Percentiles rank a stretch among this genome's conserved stretches.
Evolutionary conservation across 2,888 invertebrate species (phyloP).

Genomic region (Machimus atricapillus): DNA sequence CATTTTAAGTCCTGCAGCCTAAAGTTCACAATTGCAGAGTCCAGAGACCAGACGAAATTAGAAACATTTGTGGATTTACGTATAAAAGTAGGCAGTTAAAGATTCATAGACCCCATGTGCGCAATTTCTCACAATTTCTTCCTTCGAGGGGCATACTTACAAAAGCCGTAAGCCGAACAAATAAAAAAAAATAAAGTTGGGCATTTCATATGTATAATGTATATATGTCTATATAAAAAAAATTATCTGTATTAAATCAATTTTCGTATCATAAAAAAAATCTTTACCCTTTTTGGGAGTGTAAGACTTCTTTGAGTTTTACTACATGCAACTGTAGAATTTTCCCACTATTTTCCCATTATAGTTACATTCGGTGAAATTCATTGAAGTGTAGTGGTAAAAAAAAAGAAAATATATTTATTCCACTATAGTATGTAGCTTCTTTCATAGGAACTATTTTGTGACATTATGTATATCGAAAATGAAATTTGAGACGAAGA

Average conservation of each 20-base stretch:
- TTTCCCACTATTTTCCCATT: not conserved
- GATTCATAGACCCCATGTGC: too few species aligned
- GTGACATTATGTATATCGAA: not conserved
- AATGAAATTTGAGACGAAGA: not conserved
- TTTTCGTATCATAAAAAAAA: not conserved
- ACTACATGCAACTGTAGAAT: not conserved
- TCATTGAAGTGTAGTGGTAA: not conserved
- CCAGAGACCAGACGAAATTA: not conserved
- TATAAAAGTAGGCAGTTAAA: not conserved
- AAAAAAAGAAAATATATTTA: not conserved
- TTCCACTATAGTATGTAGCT: not conserved
- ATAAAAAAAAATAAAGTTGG: not conserved
- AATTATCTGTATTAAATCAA: not conserved
- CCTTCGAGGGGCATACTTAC: not conserved
- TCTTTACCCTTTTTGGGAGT: not conserved
- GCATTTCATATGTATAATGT: not conserved
- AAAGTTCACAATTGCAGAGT: not conserved
- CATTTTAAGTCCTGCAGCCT: not conserved
- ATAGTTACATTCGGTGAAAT: not conserved
- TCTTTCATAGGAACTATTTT: not conserved
- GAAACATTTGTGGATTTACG: not conserved
- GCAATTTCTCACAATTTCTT: not conserved
- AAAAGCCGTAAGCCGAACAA: not conserved
- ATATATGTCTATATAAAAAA: not conserved
- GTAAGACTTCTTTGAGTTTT: not conserved